Percentiles rank a stretch among this genome's conserved stretches.
Conservation (phyloP, 2,113 vertebrate species). For the Clupea harengus region DNA sequence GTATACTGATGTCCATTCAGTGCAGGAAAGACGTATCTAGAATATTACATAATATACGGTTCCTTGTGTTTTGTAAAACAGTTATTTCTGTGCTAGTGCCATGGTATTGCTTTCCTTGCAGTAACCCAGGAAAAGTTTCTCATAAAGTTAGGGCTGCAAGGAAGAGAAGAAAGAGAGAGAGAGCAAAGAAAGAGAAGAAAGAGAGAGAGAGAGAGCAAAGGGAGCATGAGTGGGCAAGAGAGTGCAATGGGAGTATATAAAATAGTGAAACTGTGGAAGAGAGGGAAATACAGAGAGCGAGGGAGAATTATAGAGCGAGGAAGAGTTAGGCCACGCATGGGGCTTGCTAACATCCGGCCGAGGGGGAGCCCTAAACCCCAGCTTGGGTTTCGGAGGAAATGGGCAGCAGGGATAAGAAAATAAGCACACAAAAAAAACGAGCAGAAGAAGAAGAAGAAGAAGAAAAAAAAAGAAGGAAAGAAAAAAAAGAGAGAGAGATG, state of each 20-base stretch:
- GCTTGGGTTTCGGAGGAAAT: conserved; percentile 80
- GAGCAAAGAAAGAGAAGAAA: conserved; percentile 5
- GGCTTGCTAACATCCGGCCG: conserved; percentile 73
- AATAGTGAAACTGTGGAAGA: conserved; percentile 14
- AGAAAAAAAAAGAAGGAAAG: background rate
- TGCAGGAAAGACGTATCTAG: background rate
- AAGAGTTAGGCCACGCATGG: conserved; percentile 35
- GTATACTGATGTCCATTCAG: background rate
- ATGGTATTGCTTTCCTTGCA: background rate
- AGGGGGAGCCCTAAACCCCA: conserved; percentile 79
- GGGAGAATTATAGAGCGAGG: conserved; percentile 24
- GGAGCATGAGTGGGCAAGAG: background rate
- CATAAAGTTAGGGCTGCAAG: background rate
- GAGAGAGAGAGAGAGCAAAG: background rate
- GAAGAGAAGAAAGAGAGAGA: conserved; percentile 26
- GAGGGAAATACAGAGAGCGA: conserved; percentile 20
- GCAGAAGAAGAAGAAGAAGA: conserved; percentile 36
- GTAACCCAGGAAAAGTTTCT: background rate
- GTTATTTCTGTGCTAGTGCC: background rate
- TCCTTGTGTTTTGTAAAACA: background rate
- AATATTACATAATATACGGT: background rate
- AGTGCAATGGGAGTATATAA: background rate
- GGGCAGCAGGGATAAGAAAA: conserved; percentile 61
- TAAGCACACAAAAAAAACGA: conserved; percentile 26
- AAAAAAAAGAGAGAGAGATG: conserved; percentile 56